These are phyloP conservation scores for Cephus nigrinus DNA, from an alignment of 2,888 invertebrate genomes.

Conservation along the genomic window DNA sequence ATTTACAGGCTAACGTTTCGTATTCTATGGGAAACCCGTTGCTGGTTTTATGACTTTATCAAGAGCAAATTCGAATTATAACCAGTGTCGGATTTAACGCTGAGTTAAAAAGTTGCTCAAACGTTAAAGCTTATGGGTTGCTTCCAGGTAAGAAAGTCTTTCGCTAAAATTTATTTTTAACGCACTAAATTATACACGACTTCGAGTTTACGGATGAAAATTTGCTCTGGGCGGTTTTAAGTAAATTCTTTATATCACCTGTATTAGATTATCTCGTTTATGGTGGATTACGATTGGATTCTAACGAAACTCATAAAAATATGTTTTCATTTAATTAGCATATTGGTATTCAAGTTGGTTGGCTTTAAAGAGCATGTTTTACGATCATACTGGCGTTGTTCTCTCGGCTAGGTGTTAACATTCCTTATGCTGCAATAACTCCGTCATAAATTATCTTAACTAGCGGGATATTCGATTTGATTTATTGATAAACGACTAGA, in stretches of 20 bases:
- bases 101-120: neutral
- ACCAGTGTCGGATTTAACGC: neutral
- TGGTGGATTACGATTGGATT: slow-evolving; percentile 24
- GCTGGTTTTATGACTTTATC: neutral
- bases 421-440: slow-evolving; percentile 34
- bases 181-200: neutral
- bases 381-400: slow-evolving; percentile 28
- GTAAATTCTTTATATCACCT: neutral
- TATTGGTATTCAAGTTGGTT: slow-evolving; percentile 26
- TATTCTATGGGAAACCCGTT: neutral
- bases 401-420: slow-evolving; percentile 34
- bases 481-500: slow-evolving; percentile 30
- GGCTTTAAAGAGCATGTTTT: slow-evolving; percentile 37
- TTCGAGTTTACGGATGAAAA: neutral
- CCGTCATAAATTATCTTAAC: slow-evolving; percentile 31
- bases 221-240: neutral
- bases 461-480: slow-evolving; percentile 26
- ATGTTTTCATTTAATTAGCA: slow-evolving; percentile 45
- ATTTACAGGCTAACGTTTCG: neutral
- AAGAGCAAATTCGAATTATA: neutral
- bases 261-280: slow-evolving; percentile 30
- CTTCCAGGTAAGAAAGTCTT: neutral
- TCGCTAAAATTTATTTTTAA: neutral
- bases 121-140: neutral
- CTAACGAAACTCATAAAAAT: slow-evolving; percentile 28